Evolutionary conservation across 2,888 invertebrate species (phyloP), one percentile per base, ranked within the genome.

Genomic region (Apamea monoglypha): DNA sequence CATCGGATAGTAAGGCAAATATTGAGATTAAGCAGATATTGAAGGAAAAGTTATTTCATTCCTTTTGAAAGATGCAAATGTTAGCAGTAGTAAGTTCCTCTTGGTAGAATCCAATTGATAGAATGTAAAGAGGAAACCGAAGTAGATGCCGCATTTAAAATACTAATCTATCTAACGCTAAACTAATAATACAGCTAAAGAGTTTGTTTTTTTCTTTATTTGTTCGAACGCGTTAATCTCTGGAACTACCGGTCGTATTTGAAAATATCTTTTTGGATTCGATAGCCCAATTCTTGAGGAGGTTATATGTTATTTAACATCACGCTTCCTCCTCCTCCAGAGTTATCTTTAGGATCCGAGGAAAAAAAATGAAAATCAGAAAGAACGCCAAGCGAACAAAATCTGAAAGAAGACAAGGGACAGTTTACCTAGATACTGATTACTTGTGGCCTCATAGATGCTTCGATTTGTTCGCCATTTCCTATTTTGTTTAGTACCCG

Each of bases 1-100:
- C 47, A 66, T 67, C 44, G 56, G 56, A 72, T 64, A 21, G 61
- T 56, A 69, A 47, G 0, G 56, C 56, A 85, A 82, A 85, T 81
- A 85, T 81, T 85, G 50, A 68, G 61, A 81, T 85, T 84, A 63
- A 84, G 36, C 68, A 32, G 63, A 82, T 82, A 67, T 66, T 56
- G 72, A 50, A 81, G 29, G 59, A 74, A 74, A 81, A 83, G 53
- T 81, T 71, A 74, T 85, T 85, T 74, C 47, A 74, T 83, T 81
- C 82, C 74, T 71, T 67, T 85, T 56, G 66, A 74, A 67, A 40
- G 29, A 67, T 85, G 72, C 59, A 74, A 73, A 66, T 63, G 47
- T 72, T 80, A 56, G 64, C 40, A 66, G 47, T 44, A 63, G 71
- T 44, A 78, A 80, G 71, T 80, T 85, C 16, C 32, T 67, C 53